Conservation (phyloP, 2,888 invertebrate species). For the Acleris cristana region DNA sequence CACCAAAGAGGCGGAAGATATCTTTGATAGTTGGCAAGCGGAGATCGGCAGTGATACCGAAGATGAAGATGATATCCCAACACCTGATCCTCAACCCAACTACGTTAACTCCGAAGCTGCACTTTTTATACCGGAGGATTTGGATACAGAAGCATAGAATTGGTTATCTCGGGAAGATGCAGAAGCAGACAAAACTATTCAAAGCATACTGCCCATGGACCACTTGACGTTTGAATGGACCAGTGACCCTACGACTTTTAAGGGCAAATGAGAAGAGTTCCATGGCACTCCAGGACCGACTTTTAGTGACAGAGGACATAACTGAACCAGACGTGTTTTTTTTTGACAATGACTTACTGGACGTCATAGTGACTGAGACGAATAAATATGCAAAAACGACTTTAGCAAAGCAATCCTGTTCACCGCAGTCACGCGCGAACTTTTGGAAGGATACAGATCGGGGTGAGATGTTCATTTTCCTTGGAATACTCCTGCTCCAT, state of each 20-base stretch:
- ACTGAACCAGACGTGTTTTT: conserved; percentile 1
- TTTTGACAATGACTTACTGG: conserved; percentile 32
- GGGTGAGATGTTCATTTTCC: background rate
- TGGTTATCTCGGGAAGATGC: conserved; percentile 12
- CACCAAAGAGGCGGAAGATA: too few species aligned
- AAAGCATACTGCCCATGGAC: too few species aligned
- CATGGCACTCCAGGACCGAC: conserved; percentile 5
- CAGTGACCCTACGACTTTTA: background rate
- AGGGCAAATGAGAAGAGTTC: conserved; percentile 7
- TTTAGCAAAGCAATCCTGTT: conserved; percentile 5
- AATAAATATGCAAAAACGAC: background rate
- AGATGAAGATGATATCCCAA: background rate
- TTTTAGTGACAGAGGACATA: conserved; percentile 4
- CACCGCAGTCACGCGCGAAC: background rate
- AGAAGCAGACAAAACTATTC: conserved; percentile 8
- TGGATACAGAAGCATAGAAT: background rate
- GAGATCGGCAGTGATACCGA: too few species aligned
- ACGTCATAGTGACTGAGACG: conserved; percentile 6
- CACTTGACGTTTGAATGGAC: too few species aligned
- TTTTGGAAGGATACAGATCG: background rate
- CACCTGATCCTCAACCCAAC: too few species aligned
- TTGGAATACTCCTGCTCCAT: conserved; percentile 1
- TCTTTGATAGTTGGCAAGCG: too few species aligned
- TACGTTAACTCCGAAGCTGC: background rate
- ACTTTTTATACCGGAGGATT: background rate